A percentile compares a stretch with the other conserved stretches of the same genome.
Evolutionary conservation across 2,888 invertebrate species (phyloP).

Genomic region (Apodemia zela): DNA sequence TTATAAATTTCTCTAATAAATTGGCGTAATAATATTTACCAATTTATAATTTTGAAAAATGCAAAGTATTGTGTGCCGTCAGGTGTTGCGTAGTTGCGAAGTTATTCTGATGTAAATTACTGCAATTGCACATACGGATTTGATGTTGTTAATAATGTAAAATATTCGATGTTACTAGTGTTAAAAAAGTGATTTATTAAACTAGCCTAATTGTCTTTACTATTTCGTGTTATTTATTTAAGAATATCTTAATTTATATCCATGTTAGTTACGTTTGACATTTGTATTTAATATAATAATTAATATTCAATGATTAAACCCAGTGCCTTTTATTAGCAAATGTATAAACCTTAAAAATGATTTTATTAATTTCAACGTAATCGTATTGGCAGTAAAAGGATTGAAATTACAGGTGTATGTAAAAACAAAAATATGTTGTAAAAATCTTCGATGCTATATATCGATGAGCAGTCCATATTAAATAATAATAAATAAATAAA

Average conservation of each 20-base stretch:
- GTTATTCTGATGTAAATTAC: constrained; percentile 1
- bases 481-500: no score
- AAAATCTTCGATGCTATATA: no score
- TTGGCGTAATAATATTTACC: no score
- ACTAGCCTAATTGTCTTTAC: constrained; percentile 19
- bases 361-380: constrained; percentile 8
- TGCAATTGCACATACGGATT: constrained; percentile 51
- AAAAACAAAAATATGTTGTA: no score
- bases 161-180: constrained; percentile 22
- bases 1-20: no score
- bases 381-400: not conserved
- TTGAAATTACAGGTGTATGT: not conserved
- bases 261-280: not conserved
- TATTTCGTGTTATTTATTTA: constrained; percentile 1
- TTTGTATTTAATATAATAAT: not conserved
- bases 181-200: constrained; percentile 25
- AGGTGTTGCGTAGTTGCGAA: not conserved
- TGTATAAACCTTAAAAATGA: not conserved
- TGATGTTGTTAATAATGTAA: constrained; percentile 48
- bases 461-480: no score
- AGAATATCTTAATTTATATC: not conserved
- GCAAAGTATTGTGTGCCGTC: no score
- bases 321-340: constrained; percentile 33
- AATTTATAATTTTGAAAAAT: no score
- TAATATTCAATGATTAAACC: constrained; percentile 30